A percentile compares a stretch with the other conserved stretches of the same genome.
Evolutionary conservation across 2,797 vertebrate genomes (phyloP).

Genomic region (Coreius guichenoti): DNA sequence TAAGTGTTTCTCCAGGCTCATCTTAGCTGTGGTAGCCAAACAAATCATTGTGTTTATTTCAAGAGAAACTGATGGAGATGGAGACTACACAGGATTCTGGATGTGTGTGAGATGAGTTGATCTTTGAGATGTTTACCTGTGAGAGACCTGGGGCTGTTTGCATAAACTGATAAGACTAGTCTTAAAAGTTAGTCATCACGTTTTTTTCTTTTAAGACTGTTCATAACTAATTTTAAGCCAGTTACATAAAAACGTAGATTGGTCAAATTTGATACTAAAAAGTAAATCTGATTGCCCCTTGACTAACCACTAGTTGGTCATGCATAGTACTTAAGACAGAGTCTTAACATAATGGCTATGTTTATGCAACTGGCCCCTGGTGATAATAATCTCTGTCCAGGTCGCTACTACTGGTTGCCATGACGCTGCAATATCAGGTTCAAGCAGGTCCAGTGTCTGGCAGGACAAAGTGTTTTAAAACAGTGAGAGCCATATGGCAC

Average conservation of each 20-base stretch:
- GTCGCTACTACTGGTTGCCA: slow-evolving; percentile 74
- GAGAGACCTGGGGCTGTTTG: slow-evolving; percentile 28
- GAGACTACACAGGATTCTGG: background rate
- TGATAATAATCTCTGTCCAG: slow-evolving; percentile 63
- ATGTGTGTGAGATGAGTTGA: slow-evolving; percentile 17
- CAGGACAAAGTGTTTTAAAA: slow-evolving; percentile 73
- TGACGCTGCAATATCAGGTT: slow-evolving; percentile 81
- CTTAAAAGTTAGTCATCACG: too few species aligned
- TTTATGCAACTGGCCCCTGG: slow-evolving; percentile 40
- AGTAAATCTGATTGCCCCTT: too few species aligned
- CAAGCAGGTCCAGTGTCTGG: slow-evolving; percentile 66
- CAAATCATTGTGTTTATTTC: background rate
- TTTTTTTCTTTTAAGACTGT: background rate
- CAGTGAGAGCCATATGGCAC: slow-evolving; percentile 77
- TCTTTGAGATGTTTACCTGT: slow-evolving; percentile 41
- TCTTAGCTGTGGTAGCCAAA: background rate
- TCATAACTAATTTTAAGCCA: too few species aligned
- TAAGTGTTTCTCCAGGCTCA: slow-evolving; percentile 56
- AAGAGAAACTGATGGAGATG: background rate
- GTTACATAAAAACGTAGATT: too few species aligned
- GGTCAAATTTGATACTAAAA: too few species aligned
- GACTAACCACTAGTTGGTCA: too few species aligned
- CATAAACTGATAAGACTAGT: too few species aligned
- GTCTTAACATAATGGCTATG: too few species aligned
- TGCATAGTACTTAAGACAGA: too few species aligned